phyloP scores from a whole-genome alignment of 2,888 invertebrate genomes.

The Drosophila picticornis region DNA sequence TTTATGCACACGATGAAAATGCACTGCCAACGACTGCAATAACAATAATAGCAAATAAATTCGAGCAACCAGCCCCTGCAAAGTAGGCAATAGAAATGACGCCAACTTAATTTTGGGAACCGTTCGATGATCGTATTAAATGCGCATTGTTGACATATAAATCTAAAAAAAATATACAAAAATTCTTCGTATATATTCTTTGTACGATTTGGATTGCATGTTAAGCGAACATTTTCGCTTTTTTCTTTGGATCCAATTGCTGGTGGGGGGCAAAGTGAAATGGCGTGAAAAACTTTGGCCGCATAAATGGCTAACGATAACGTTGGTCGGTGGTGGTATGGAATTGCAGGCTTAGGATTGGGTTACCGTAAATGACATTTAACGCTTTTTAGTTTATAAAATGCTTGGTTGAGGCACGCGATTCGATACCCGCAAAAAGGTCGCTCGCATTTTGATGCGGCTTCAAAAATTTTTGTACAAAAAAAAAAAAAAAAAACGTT shows the following conservation, averaged over 20 bases:
- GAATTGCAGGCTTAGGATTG: constrained; percentile 50
- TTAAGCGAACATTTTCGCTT: constrained; percentile 63
- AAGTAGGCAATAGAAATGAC: constrained; percentile 76
- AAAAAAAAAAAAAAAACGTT: constrained; percentile 19
- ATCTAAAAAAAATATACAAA: constrained; percentile 69
- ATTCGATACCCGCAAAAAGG: constrained; percentile 55
- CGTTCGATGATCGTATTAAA: constrained; percentile 41
- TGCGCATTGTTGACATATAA: constrained; percentile 76
- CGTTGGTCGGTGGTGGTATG: constrained; percentile 23
- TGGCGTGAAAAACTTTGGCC: constrained; percentile 78
- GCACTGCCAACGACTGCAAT: constrained; percentile 32
- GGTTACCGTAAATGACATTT: constrained; percentile 80
- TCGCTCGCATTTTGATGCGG: constrained; percentile 59
- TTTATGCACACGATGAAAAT: constrained; percentile 57
- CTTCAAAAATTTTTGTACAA: constrained; percentile 66
- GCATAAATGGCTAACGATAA: constrained; percentile 71
- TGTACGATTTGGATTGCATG: constrained; percentile 65
- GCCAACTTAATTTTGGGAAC: constrained; percentile 65
- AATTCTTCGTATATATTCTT: constrained; percentile 47
- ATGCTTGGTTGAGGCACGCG: constrained; percentile 69
- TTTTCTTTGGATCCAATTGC: constrained; percentile 22
- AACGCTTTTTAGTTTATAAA: constrained; percentile 79
- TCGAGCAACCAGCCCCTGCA: constrained; percentile 41
- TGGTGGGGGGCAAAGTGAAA: constrained; percentile 61
- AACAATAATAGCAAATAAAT: constrained; percentile 45